Evolutionary conservation across 2,888 invertebrate genomes (phyloP).

Genomic region (Sinodicranocentrus sp.): DNA sequence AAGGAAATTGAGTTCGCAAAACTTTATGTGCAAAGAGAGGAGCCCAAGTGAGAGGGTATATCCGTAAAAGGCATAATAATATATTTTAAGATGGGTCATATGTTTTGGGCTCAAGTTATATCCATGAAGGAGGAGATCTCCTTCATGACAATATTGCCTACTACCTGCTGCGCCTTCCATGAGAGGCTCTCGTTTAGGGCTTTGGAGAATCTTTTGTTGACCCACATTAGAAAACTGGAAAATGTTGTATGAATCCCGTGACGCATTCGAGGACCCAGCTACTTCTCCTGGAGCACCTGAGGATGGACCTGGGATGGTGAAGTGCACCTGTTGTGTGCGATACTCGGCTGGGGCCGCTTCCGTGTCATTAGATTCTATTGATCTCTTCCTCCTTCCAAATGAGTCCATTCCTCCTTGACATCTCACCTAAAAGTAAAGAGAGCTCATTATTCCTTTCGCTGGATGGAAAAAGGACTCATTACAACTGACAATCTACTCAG

Average conservation of each 20-base stretch:
- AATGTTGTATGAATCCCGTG: conserved; percentile 70
- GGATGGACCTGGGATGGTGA: conserved; percentile 72
- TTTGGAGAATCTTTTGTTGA: conserved; percentile 26
- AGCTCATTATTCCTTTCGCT: neutral
- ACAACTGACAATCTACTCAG: no score
- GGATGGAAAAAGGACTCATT: no score
- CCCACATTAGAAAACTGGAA: conserved; percentile 65
- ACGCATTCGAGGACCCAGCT: conserved; percentile 45
- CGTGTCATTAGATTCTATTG: conserved; percentile 68
- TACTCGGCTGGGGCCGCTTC: conserved; percentile 47
- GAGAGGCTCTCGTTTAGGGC: conserved; percentile 54
- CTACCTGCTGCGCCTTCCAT: conserved; percentile 66
- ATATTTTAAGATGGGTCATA: no score
- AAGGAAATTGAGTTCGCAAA: conserved; percentile 33
- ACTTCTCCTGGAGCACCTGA: conserved; percentile 26
- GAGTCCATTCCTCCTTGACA: conserved; percentile 78
- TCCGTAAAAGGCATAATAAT: no score
- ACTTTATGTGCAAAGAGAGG: no score
- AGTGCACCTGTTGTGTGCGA: conserved; percentile 68
- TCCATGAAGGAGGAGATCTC: no score
- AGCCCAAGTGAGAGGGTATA: no score
- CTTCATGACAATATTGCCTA: no score
- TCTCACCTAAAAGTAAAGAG: conserved; percentile 77
- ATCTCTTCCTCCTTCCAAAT: conserved; percentile 77
- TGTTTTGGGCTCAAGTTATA: no score